Evolutionary conservation across 1,140 invertebrate genomes (phyloP).

Genomic region (Ostrea edulis): DNA sequence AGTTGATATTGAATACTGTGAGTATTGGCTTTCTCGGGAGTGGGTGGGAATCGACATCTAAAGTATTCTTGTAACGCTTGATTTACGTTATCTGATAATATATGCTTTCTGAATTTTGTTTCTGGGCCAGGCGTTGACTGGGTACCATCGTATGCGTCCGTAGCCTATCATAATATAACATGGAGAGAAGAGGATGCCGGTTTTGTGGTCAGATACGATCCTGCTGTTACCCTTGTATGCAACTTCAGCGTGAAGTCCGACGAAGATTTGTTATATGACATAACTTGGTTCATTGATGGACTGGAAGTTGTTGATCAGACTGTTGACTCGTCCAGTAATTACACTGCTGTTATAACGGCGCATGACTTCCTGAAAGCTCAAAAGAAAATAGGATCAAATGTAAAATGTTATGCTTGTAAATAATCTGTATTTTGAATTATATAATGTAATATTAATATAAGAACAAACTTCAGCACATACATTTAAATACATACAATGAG

Average conservation of each 20-base stretch:
- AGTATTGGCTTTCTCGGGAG: too few relatives aligned
- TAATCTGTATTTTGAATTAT: too few relatives aligned
- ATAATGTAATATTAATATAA: too few relatives aligned
- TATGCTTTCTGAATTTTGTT: too few relatives aligned
- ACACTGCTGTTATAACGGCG: background rate
- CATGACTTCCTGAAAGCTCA: background rate
- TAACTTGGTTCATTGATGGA: background rate
- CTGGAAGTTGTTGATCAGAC: background rate
- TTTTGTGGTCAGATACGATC: background rate
- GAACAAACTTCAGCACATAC: too few relatives aligned
- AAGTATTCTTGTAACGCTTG: too few relatives aligned
- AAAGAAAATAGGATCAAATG: background rate
- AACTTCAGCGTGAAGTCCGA: background rate
- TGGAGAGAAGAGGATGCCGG: background rate
- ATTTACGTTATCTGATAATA: too few relatives aligned
- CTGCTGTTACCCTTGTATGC: background rate
- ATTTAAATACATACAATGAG: too few relatives aligned
- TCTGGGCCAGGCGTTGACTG: background rate
- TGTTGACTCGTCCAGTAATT: background rate
- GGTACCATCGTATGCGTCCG: background rate
- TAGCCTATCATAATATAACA: background rate
- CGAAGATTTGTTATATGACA: background rate
- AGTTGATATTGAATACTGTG: too few relatives aligned
- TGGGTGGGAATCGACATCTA: too few relatives aligned
- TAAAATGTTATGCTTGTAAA: background rate